Evolutionary conservation across 2,888 invertebrate species (phyloP).

Genomic region (Nephrotoma flavescens): DNA sequence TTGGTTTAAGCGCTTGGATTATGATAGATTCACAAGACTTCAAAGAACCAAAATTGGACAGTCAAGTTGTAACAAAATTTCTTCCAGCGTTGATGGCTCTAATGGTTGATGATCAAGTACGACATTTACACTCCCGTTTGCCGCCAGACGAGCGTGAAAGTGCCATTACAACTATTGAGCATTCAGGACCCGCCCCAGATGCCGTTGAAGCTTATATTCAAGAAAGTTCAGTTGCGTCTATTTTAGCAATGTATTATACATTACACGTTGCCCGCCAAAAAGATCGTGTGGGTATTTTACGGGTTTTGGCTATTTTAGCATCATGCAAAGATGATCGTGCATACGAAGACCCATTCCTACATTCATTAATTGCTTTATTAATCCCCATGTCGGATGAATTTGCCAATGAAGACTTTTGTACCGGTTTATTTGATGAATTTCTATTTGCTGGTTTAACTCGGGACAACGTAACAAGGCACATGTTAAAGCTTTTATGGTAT

Average conservation of each 20-base stretch:
- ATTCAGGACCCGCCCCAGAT: constrained; percentile 85
- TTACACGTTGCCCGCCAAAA: constrained; percentile 70
- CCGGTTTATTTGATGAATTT: constrained; percentile 90
- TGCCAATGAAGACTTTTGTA: constrained; percentile 85
- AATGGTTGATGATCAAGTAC: constrained; percentile 81
- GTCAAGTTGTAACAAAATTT: constrained; percentile 87
- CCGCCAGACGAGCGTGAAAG: constrained; percentile 89
- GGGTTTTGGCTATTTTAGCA: constrained; percentile 80
- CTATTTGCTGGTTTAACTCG: constrained; percentile 77
- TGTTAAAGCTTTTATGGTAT: constrained; percentile 81
- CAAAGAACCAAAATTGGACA: constrained; percentile 88
- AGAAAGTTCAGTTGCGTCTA: constrained; percentile 81
- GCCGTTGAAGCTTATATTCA: constrained; percentile 86
- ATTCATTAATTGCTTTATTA: constrained; percentile 65
- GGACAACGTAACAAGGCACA: constrained; percentile 84
- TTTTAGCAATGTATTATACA: constrained; percentile 89
- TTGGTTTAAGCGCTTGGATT: constrained; percentile 89
- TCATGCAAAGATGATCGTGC: constrained; percentile 84
- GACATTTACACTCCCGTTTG: constrained; percentile 66
- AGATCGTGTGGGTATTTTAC: constrained; percentile 64
- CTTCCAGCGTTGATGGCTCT: constrained; percentile 85
- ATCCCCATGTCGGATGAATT: constrained; percentile 88
- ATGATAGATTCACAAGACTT: constrained; percentile 94
- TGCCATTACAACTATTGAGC: constrained; percentile 84
- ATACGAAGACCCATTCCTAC: constrained; percentile 89